These are phyloP conservation scores for Diabrotica virgifera DNA, from an alignment of 1,140 invertebrate species.

Conservation along the genomic window DNA sequence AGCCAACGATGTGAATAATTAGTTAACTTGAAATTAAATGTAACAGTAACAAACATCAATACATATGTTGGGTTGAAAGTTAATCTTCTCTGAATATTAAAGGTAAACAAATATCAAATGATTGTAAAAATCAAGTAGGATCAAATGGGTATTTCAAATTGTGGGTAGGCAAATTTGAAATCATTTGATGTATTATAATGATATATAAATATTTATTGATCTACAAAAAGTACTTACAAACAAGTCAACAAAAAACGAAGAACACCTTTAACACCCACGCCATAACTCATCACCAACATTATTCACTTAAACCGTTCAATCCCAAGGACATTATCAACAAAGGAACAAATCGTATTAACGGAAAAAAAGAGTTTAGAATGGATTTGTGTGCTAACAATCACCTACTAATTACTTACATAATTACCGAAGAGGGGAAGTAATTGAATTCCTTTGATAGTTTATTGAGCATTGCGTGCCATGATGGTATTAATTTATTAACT, in stretches of 20 bases:
- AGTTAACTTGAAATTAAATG: too few relatives aligned
- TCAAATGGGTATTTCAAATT: too few relatives aligned
- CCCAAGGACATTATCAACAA: constrained; percentile 10
- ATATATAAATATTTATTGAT: too few relatives aligned
- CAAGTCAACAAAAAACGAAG: background rate
- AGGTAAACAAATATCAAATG: too few relatives aligned
- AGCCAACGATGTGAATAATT: too few relatives aligned
- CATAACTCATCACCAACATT: background rate
- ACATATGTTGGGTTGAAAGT: too few relatives aligned
- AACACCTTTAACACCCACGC: background rate
- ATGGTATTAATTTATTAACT: background rate
- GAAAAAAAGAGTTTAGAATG: constrained; percentile 7
- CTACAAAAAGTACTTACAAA: constrained; percentile 1
- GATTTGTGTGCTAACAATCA: constrained; percentile 11
- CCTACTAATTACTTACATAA: constrained; percentile 13
- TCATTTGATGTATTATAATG: too few relatives aligned
- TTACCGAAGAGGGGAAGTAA: constrained; percentile 5
- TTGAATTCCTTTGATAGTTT: constrained; percentile 1
- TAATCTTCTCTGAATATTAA: too few relatives aligned
- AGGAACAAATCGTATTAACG: background rate
- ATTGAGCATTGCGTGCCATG: constrained; percentile 10
- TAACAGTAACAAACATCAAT: too few relatives aligned
- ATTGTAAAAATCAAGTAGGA: too few relatives aligned
- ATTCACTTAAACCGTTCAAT: background rate
- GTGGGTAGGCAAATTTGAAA: too few relatives aligned